Percentiles rank a stretch among this genome's conserved stretches.
Conservation (phyloP, 2,113 vertebrate genomes). For the Grantiella picta region DNA sequence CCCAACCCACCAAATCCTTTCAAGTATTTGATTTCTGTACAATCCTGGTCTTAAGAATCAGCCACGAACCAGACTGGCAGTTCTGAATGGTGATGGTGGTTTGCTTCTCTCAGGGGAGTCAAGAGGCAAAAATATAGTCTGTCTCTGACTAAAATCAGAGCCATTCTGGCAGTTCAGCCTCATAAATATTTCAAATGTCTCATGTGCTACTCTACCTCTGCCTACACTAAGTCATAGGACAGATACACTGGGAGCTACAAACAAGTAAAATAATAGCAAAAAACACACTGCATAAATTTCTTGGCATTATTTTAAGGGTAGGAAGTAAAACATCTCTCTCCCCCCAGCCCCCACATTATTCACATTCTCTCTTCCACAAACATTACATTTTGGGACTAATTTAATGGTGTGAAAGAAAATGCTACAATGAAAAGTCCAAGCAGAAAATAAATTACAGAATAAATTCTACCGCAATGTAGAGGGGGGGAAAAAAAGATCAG, state of each 20-base stretch:
- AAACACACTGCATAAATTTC: not conserved
- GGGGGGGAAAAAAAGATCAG: not conserved
- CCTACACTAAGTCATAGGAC: not conserved
- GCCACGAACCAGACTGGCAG: not conserved
- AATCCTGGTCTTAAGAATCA: not conserved
- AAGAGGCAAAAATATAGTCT: not conserved
- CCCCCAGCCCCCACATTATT: accelerated
- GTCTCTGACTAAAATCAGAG: not conserved
- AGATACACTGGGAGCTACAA: not conserved
- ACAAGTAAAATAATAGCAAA: not conserved
- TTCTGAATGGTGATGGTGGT: not conserved
- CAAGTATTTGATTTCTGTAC: not conserved
- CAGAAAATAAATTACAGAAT: not conserved
- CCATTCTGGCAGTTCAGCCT: not conserved
- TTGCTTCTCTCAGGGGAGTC: not conserved
- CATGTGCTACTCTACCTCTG: not conserved
- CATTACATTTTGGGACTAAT: not conserved
- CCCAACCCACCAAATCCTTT: not conserved
- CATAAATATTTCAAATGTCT: not conserved
- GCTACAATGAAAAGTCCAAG: not conserved
- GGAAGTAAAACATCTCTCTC: not conserved
- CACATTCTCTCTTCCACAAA: not conserved
- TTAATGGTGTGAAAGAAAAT: not conserved
- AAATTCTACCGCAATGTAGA: not conserved
- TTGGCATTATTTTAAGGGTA: not conserved